Base-by-base conservation (phyloP, 2,888 invertebrate genomes). In the Caradrina kadenii region DNA sequence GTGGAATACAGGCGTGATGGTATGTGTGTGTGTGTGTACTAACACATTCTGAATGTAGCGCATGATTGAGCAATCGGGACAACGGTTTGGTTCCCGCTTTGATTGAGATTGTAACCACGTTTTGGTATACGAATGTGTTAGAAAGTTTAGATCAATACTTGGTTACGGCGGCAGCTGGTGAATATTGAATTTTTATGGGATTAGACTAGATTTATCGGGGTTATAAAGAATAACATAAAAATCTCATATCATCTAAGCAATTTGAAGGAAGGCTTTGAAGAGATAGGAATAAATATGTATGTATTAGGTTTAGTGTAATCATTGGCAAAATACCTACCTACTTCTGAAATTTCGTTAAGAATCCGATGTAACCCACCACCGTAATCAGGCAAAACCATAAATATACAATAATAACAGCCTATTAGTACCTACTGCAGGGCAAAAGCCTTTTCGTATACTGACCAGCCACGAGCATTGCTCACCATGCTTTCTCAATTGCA, bases 121-220 rank as follows among this genome's bases (percentile, higher is more conserved):
- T 42, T 21, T 10, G 49, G 49, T 59, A 59, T 31, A 54, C 22
- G 35, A 4, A 31, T 13, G 48, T 49, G 39, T 71, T 54, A 71
- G 39, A 35, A 49, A 60, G 19, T 26, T 77, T 42, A 71, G 61
- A 77, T 71, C 71, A 71, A 73, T 77, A 71, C 77, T 70, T 77
- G 77, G 48, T 76, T 70, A 69, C 22, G 49, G 70, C 52, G 53
- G 69, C 71, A 71, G 71, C 71, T 77, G 72, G 42, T 77, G 53
- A 77, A 60, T 76, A 71, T 69, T 76, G 76, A 69, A 26, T 76
- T 76, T 71, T 76, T 71, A 76, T 69, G 52, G 45, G 39, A 69
- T 69, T 69, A 22, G 19, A 45, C 76, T 71, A 76, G 70, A 71
- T 71, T 71, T 71, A 76, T 55, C 15, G 70, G n/a, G 76, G 69